Base-by-base conservation (phyloP, 1,140 invertebrate genomes). In the Drosophila arawakana region DNA sequence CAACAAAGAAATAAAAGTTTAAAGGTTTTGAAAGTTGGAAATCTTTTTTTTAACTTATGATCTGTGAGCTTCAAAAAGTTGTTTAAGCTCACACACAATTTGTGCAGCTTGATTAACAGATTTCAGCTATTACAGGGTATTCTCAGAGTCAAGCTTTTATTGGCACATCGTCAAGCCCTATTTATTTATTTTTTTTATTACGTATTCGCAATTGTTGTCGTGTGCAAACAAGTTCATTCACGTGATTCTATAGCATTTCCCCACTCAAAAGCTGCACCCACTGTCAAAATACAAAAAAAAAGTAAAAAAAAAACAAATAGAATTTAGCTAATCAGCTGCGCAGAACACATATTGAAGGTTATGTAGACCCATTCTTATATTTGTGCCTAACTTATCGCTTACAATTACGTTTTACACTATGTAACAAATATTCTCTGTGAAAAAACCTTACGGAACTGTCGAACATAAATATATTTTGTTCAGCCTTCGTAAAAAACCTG, bases 161-260 rank as follows among this genome's bases (percentile, higher is more conserved):
- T 7, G 11, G 13, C 13, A 4, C 52, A 37, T 1, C 49, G 13
- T 57, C 54, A 57, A 41, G 54, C 11, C 13, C 15, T 55, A 47
- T 54, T 46, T 46, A 30, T 49, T 35, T 13, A 39, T 34, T 18
- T 49, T 35, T 13, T 57, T 34, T 18, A 46, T 55, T 62, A 55
- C 43, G 65, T 61, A 59, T 46, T 52, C 52, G 44, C 43, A 39
- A 30, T 71, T 60, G 25, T 61, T 73, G 61, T 67, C 63, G 57
- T 78, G 70, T 58, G 49, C 70, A 75, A 81, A 76, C 60, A 84
- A 76, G 78, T 85, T 85, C 72, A 81, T 85, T 80, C 81, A 85
- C 78, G 81, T 85, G 71, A 79, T 58, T 52, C 65, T 35, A 68
- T 49, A 61, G 54, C 46, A 47, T 41, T 34, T 21, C 15, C 11